Evolutionary conservation across 2,888 invertebrate species (phyloP), one percentile per base, ranked within the genome.

Genomic region (Orthosia cruda): DNA sequence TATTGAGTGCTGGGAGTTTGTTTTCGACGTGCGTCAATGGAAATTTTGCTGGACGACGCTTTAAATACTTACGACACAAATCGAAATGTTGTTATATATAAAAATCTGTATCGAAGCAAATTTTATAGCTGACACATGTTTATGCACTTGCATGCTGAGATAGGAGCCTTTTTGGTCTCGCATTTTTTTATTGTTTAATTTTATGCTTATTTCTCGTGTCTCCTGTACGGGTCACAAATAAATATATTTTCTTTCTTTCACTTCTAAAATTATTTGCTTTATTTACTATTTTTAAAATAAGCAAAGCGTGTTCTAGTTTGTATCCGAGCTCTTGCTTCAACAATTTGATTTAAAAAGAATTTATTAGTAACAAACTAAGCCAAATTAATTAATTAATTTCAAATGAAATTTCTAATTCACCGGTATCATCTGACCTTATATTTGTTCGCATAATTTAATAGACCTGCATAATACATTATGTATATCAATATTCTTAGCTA

Each of bases 371-470:
- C 0, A 49, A 63, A 52, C 18, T 57, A 62, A 57, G 9, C 15
- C 1, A 9, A 26, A 5, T 32, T 57, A 26, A 47, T 59, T 55
- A n/a, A 4, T 57, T 50, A 49, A 64, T 20, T 26, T 9, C 40
- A 68, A 13, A 54, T 64, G 74, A 40, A 67, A 75, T 66, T 69
- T 61, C 26, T 52, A 67, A 63, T 81, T 66, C 20, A 18, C 26
- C 5, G 13, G 45, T 63, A 45, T 32, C 55, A 50, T 62, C n/a
- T 78, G 68, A 66, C 68, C 64, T 69, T 62, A 55, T 12, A 20
- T 12, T 26, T 18, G 58, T 55, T 65, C 16, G 55, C 64, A 77
- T 79, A 67, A 55, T 64, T 67, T 57, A 71, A 32, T 49, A 4
- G 40, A 20, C 13, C 32, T 54, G 71, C 55, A 63, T 62, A 47